These are phyloP conservation scores for Microplitis demolitor DNA, from an alignment of 1,140 invertebrate genomes.

Conservation along the genomic window DNA sequence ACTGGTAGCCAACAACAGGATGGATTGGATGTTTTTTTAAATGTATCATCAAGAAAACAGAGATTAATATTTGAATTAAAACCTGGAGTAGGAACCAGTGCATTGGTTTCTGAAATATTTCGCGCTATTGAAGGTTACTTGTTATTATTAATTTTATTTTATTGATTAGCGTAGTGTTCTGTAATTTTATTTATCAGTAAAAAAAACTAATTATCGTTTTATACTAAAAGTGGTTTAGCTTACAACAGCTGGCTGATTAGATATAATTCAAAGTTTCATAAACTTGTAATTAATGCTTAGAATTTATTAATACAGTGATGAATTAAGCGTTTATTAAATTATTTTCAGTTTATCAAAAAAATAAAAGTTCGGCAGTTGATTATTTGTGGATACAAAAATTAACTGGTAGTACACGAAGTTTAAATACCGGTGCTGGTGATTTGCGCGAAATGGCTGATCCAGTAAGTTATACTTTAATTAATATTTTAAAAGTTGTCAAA, in stretches of 20 bases:
- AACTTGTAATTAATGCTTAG: too few species aligned
- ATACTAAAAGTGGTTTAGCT: too few species aligned
- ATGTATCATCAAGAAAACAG: conserved; percentile 64
- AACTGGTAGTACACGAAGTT: conserved; percentile 44
- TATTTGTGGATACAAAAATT: conserved; percentile 54
- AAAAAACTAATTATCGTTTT: too few species aligned
- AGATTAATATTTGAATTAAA: conserved; percentile 69
- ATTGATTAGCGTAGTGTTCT: neutral
- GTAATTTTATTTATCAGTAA: neutral
- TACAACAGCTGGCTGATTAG: too few species aligned
- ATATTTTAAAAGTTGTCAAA: conserved; percentile 31
- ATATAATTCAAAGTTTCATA: too few species aligned
- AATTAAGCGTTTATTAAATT: conserved; percentile 25
- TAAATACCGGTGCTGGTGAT: conserved; percentile 39
- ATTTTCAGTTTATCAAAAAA: conserved; percentile 59
- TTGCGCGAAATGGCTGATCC: conserved; percentile 37
- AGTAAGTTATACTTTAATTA: conserved; percentile 40
- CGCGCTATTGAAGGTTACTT: conserved; percentile 52
- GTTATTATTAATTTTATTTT: neutral
- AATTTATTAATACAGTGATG: neutral
- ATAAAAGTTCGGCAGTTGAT: conserved; percentile 47
- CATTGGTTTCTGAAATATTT: conserved; percentile 65
- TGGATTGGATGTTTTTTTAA: conserved; percentile 65
- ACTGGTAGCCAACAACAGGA: conserved; percentile 61
- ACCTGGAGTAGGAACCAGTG: conserved; percentile 67